Evolutionary conservation across 1,140 invertebrate genomes (phyloP).

Genomic region (Pseudomyrmex flavicornis): DNA sequence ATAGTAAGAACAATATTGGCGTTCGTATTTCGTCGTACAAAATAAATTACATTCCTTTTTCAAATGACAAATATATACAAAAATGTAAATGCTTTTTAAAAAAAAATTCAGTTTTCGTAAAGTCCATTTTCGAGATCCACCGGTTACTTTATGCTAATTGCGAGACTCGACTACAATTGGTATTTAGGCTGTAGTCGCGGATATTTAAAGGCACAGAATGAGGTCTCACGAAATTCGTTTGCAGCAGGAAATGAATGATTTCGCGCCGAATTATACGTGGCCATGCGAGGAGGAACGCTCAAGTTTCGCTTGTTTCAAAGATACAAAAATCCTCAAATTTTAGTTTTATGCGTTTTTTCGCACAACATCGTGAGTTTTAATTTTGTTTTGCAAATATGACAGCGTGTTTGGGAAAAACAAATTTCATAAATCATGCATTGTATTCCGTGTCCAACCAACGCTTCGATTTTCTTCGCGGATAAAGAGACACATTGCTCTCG

Average conservation of each 20-base stretch:
- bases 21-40: background rate
- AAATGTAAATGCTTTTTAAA: background rate
- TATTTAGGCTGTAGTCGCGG: constrained; percentile 7
- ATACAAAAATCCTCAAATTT: background rate
- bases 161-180: background rate
- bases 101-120: background rate
- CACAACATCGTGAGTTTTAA: background rate
- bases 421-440: background rate
- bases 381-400: too few relatives aligned
- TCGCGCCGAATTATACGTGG: constrained; percentile 1
- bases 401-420: background rate
- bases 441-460: background rate
- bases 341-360: background rate
- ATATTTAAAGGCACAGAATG: constrained; percentile 49
- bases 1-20: background rate
- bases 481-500: constrained; percentile 12
- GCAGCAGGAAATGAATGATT: constrained; percentile 41
- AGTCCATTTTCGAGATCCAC: background rate
- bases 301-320: background rate
- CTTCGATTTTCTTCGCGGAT: constrained; percentile 21
- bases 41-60: background rate
- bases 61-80: background rate
- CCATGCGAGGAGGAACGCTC: background rate
- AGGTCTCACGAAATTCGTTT: constrained; percentile 42
- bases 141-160: background rate